phyloP scores from a whole-genome alignment of 2,888 invertebrate genomes.

The Campoplex capitator region DNA sequence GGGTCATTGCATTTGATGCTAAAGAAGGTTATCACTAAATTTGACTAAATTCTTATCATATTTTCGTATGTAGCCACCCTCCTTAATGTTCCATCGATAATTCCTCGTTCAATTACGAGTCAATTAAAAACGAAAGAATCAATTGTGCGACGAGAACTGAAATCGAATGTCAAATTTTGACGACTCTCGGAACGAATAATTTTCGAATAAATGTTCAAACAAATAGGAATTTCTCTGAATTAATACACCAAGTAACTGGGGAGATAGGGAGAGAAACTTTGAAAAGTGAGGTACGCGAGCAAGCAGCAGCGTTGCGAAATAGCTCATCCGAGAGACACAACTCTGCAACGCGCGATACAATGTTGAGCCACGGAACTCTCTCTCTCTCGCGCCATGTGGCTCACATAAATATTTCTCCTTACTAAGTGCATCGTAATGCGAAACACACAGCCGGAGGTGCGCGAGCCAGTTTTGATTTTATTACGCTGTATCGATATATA shows the following conservation, averaged over 20 bases:
- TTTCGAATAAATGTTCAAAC: background rate
- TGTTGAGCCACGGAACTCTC: slow-evolving; percentile 19
- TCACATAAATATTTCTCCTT: slow-evolving; percentile 54
- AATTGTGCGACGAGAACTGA: too few species aligned
- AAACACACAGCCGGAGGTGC: background rate
- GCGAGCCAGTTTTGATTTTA: slow-evolving; percentile 32
- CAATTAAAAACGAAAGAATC: too few species aligned
- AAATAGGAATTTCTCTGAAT: background rate
- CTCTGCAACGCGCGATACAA: slow-evolving; percentile 41
- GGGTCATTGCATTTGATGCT: too few species aligned
- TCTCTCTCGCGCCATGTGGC: slow-evolving; percentile 42
- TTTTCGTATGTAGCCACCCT: too few species aligned
- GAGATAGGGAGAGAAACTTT: background rate
- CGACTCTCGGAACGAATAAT: background rate
- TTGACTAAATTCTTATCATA: too few species aligned
- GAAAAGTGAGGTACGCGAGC: slow-evolving; percentile 34
- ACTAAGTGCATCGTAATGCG: slow-evolving; percentile 51
- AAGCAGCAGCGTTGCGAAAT: slow-evolving; percentile 22
- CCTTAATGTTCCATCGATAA: too few species aligned
- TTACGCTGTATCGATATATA: slow-evolving; percentile 15
- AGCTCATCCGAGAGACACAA: slow-evolving; percentile 11
- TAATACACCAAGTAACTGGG: background rate
- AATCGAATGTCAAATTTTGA: too few species aligned
- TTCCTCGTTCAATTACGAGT: too few species aligned
- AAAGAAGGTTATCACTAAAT: too few species aligned